Conservation (phyloP, 2,797 vertebrate genomes). For the Hoplostethus mediterraneus region DNA sequence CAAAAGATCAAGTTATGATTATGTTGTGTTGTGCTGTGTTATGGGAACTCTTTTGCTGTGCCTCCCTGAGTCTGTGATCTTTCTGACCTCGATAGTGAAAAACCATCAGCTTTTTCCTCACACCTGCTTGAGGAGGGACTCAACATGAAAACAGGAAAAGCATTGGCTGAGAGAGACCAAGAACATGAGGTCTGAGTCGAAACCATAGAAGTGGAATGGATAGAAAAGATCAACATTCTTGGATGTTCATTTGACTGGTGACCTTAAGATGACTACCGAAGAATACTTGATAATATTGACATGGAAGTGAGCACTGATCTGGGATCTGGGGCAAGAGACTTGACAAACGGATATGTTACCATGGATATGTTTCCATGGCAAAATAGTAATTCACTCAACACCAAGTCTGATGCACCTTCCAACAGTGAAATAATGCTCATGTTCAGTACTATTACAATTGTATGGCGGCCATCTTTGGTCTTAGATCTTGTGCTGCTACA, state of each 20-base stretch:
- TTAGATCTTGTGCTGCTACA: too few relatives aligned
- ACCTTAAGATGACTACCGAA: constrained; percentile 8
- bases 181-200: neutral
- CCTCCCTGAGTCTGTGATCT: constrained; percentile 86
- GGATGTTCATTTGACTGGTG: neutral
- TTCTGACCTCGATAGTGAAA: constrained; percentile 81
- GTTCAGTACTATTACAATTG: constrained; percentile 19
- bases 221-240: constrained; percentile 8
- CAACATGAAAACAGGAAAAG: constrained; percentile 16
- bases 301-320: constrained; percentile 13
- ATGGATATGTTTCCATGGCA: neutral
- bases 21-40: constrained; percentile 52
- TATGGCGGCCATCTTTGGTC: neutral
- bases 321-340: constrained; percentile 4
- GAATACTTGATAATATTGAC: constrained; percentile 23
- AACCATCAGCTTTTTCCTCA: constrained; percentile 70
- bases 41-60: constrained; percentile 63
- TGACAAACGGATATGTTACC: constrained; percentile 3
- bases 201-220: constrained; percentile 30
- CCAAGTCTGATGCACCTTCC: neutral
- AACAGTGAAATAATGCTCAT: neutral
- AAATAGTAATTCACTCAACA: neutral
- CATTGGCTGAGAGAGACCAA: constrained; percentile 10
- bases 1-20: constrained; percentile 78
- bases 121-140: constrained; percentile 74